Conservation (phyloP, 1,140 invertebrate genomes). For the Rhyzopertha dominica region DNA sequence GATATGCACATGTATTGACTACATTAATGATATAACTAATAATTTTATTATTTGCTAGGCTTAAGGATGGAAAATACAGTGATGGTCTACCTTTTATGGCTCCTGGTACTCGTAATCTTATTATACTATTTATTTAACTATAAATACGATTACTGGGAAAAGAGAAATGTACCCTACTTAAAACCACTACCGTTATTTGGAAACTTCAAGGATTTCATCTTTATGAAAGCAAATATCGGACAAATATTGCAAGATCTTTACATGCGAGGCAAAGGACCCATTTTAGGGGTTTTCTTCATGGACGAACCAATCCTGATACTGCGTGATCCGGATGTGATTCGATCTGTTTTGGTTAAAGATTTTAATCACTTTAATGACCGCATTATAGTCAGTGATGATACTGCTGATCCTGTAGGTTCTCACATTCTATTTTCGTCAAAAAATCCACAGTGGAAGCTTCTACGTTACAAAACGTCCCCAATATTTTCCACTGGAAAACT, state of each 20-base stretch:
- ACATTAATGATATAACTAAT: no score
- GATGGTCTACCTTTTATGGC: no score
- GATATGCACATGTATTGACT: no score
- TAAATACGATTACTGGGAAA: constrained; percentile 30
- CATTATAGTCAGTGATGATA: constrained; percentile 45
- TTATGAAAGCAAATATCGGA: constrained; percentile 30
- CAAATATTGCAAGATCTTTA: constrained; percentile 3
- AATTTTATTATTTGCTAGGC: no score
- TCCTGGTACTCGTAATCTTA: not conserved
- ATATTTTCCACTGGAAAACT: constrained; percentile 42
- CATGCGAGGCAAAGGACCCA: constrained; percentile 26
- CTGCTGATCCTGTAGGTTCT: constrained; percentile 46
- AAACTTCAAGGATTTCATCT: constrained; percentile 33
- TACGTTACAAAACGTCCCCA: no score
- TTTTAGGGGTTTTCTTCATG: no score
- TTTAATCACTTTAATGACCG: constrained; percentile 54
- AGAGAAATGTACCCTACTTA: constrained; percentile 23
- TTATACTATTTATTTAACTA: constrained; percentile 13
- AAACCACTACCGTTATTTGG: constrained; percentile 36
- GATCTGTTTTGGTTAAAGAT: constrained; percentile 50
- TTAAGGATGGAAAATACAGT: no score
- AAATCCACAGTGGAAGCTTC: constrained; percentile 38
- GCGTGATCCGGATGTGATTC: constrained; percentile 51
- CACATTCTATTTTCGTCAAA: constrained; percentile 30
- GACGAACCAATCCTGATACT: constrained; percentile 39